Conservation (phyloP, 37 sponge, comb jelly and placozoan genomes). For the Agelas oroides region DNA sequence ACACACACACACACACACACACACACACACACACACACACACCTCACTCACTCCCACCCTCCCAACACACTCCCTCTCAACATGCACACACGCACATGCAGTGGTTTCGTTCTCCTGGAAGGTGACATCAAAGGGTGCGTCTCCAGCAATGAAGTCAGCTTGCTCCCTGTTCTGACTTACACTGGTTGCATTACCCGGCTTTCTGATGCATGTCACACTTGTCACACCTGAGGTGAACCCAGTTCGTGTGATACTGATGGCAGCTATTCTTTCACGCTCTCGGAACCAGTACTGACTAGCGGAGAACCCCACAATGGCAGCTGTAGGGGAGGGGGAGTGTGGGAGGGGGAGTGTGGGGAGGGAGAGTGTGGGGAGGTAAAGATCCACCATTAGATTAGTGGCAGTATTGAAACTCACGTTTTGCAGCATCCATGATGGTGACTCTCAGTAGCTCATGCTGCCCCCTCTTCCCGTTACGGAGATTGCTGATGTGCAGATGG, state of each 20-base stretch:
- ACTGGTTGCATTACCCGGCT: neutral
- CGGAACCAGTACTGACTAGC: neutral
- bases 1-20: neutral
- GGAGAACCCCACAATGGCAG: conserved; percentile 14
- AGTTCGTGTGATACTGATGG: conserved; percentile 4
- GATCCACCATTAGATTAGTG: neutral
- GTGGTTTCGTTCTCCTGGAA: neutral
- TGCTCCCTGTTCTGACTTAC: too few species aligned
- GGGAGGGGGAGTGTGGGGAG: neutral
- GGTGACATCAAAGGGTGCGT: neutral
- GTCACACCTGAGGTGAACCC: neutral
- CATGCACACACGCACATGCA: neutral
- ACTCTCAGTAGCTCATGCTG: conserved; percentile 8
- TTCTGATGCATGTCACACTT: conserved; percentile 7
- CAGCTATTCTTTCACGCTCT: neutral
- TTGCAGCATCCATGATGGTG: conserved; percentile 34
- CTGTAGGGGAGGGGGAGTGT: neutral
- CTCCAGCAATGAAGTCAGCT: conserved; percentile 6
- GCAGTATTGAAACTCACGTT: conserved; percentile 17
- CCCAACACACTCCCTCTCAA: neutral
- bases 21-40: too few species aligned
- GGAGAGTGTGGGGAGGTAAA: neutral
- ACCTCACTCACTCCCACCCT: neutral
- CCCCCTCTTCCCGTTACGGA: neutral
- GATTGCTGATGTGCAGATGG: conserved; percentile 1